A percentile compares a stretch with the other conserved stretches of the same genome.
phyloP scores from a whole-genome alignment of 2,888 invertebrate species.

The Pardosa pseudoannulata region DNA sequence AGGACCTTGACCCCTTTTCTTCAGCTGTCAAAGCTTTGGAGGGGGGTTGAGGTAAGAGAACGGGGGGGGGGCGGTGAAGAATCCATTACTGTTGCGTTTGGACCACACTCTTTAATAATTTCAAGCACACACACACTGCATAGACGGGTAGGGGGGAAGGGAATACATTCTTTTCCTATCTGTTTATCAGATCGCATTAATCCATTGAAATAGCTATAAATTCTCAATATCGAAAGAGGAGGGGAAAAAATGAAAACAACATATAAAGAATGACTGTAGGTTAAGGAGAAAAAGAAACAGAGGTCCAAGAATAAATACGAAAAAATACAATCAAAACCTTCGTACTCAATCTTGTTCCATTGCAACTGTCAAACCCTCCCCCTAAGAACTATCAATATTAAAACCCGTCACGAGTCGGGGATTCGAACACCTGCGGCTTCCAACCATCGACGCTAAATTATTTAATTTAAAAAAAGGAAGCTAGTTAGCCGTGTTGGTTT shows the following conservation, averaged over 20 bases:
- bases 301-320: slow-evolving; percentile 32
- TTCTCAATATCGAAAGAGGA: slow-evolving; percentile 29
- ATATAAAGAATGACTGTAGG: slow-evolving; percentile 58
- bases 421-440: slow-evolving; percentile 57
- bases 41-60: background rate
- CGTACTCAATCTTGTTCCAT: slow-evolving; percentile 68
- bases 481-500: slow-evolving; percentile 69
- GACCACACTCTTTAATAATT: slow-evolving; percentile 36
- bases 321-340: slow-evolving; percentile 38
- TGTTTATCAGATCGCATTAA: slow-evolving; percentile 60
- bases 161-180: slow-evolving; percentile 58
- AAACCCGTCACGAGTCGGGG: slow-evolving; percentile 55
- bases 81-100: background rate
- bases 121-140: slow-evolving; percentile 58
- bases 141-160: background rate
- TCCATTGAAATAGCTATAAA: slow-evolving; percentile 69
- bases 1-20: slow-evolving; percentile 6
- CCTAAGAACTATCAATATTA: slow-evolving; percentile 67
- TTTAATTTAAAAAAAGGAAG: slow-evolving; percentile 61
- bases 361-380: slow-evolving; percentile 69
- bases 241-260: slow-evolving; percentile 30
- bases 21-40: background rate
- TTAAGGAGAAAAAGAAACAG: slow-evolving; percentile 40
- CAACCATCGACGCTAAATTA: slow-evolving; percentile 57
- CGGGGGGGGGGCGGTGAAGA: background rate